Base-by-base conservation (phyloP, 2,113 vertebrate species). In the Chaetorhynchus papuensis region DNA sequence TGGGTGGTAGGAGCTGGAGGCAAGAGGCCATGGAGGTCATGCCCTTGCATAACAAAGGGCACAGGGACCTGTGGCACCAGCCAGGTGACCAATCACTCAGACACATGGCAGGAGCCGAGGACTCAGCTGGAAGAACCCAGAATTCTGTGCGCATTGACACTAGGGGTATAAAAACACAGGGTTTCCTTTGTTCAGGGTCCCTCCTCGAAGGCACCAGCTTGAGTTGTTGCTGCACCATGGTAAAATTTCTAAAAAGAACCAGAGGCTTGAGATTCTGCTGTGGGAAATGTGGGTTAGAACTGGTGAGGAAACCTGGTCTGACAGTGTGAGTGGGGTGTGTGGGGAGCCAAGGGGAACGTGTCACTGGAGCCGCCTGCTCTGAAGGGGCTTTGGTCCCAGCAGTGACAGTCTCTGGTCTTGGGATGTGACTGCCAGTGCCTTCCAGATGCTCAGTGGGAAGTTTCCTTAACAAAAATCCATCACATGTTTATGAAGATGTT, bases 291-390 rank as follows among this genome's bases (percentile, higher is more conserved):
- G 10, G 18, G 15, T 15, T 16, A 0, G 3, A 59, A 23, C 7
- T 0, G 0, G 22, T 28, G 45, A 66, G 28, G 44, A 52, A 81
- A 20, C 37, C 44, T 44, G 23, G 8, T 45, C 23, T 66, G 33
- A 44, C 59, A 24, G 33, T 33, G 37, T 49, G 52, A 37, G 22
- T 50, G 59, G 15, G 44, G 44, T 45, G 15, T 59, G 27, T 59
- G 27, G 22, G 23, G 19, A 89, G 52, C 13, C 44, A 45, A 23
- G 23, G 37, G 27, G 15, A 8, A 59, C 68, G 16, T 0, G 50
- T 37, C 68, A 20, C 8, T 2, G 37, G 37, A 66, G 33, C 19
- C 1, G 0, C 50, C 10, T 0, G 0, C 9, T 23, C 33, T 4
- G 1, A 53, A 87, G 33, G 42, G 63, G 18, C 15, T 45, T 60